These are phyloP conservation scores for Saccopteryx bilineata DNA, from an alignment of 2,113 vertebrate species.

Conservation along the genomic window DNA sequence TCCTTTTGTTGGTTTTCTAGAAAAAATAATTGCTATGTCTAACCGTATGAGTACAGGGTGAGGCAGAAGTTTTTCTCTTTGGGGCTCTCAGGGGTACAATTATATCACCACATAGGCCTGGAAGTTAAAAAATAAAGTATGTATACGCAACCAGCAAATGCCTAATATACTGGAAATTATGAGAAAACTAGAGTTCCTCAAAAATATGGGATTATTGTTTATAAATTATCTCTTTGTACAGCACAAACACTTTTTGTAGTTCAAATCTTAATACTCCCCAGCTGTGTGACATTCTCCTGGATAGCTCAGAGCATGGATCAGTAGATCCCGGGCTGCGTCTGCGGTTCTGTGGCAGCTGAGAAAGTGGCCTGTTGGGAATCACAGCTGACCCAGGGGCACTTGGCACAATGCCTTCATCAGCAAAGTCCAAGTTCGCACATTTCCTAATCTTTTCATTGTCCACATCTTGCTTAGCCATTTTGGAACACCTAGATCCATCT, in stretches of 20 bases:
- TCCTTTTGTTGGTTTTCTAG: background rate
- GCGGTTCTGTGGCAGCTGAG: background rate
- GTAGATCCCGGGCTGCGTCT: background rate
- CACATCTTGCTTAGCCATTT: background rate
- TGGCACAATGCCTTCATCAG: background rate
- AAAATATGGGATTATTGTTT: background rate
- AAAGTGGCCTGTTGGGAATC: background rate
- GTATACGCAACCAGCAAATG: background rate
- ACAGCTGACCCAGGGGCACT: background rate
- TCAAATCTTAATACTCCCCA: background rate
- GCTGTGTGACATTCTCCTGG: background rate
- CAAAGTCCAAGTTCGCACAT: background rate
- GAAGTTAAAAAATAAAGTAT: background rate
- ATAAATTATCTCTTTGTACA: background rate
- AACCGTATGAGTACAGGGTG: background rate
- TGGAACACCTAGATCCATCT: background rate
- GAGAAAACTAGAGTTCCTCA: background rate
- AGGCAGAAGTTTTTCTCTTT: background rate
- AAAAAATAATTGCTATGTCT: background rate
- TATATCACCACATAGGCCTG: background rate
- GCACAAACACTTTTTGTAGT: background rate
- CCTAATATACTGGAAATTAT: constrained; percentile 37
- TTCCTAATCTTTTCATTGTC: background rate
- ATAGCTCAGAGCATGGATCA: background rate
- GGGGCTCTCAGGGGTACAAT: background rate